Conservation (phyloP, 92 coral and sea anemone genomes). For the Porites lobata region DNA sequence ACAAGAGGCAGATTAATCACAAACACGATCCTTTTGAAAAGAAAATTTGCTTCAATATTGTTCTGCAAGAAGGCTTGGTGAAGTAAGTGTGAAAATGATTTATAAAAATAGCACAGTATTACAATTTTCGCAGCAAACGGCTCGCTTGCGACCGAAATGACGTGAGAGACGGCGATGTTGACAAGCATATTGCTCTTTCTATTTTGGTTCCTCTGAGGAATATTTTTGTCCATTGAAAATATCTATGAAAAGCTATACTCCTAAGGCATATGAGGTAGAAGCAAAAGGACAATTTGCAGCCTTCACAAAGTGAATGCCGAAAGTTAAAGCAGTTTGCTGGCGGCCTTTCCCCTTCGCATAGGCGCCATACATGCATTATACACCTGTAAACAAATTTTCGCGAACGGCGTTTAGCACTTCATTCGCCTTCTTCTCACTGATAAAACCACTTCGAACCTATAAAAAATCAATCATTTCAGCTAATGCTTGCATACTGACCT, state of each 20-base stretch:
- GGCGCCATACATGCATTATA: not conserved
- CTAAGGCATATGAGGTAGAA: not conserved
- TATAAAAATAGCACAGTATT: not conserved
- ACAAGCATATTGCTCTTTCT: not conserved
- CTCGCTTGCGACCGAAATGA: not conserved
- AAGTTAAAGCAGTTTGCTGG: not conserved
- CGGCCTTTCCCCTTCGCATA: not conserved
- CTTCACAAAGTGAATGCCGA: not conserved
- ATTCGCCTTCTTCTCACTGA: not conserved
- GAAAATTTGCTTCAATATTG: not conserved
- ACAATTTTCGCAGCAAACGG: not conserved
- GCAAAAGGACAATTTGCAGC: not conserved
- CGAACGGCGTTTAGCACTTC: not conserved
- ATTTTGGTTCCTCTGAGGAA: not conserved
- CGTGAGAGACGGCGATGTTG: not conserved
- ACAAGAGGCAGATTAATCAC: not conserved
- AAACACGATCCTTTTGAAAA: not conserved
- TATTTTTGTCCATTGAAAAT: not conserved
- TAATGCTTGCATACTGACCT: slow-evolving; percentile 30
- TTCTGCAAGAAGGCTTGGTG: not conserved
- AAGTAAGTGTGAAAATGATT: not conserved
- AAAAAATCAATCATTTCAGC: not conserved
- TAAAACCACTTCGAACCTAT: slow-evolving; percentile 1
- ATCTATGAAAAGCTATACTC: not conserved
- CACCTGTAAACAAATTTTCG: slow-evolving; percentile 34